phyloP scores from a whole-genome alignment of 2,888 invertebrate species.

The Zaprionus lineosus region DNA sequence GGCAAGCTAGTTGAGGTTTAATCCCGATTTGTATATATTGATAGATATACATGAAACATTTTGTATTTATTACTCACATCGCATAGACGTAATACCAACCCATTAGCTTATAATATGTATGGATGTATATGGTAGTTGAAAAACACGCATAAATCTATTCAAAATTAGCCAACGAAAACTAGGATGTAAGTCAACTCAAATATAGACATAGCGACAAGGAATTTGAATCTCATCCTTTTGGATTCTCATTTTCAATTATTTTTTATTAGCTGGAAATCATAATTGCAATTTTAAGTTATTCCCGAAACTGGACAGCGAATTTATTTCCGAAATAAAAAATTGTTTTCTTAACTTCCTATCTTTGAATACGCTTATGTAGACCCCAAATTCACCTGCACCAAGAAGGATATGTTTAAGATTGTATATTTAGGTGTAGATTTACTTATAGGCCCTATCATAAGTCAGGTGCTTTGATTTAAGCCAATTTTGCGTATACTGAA shows the following conservation, averaged over 20 bases:
- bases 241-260: no score
- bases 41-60: slow-evolving; percentile 28
- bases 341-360: slow-evolving; percentile 3
- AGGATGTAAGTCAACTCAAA: slow-evolving; percentile 43
- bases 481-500: slow-evolving; percentile 65
- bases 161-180: slow-evolving; percentile 73
- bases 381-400: slow-evolving; percentile 26
- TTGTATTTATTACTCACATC: slow-evolving; percentile 64
- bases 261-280: no score
- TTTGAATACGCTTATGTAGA: slow-evolving; percentile 26
- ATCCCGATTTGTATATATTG: slow-evolving; percentile 49
- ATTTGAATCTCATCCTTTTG: no score
- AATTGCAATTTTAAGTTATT: no score
- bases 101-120: slow-evolving; percentile 29
- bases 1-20: slow-evolving; percentile 29
- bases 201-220: slow-evolving; percentile 38
- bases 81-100: slow-evolving; percentile 27
- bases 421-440: slow-evolving; percentile 43
- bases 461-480: slow-evolving; percentile 75
- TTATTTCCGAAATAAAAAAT: neutral
- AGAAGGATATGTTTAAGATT: slow-evolving; percentile 26
- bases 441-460: slow-evolving; percentile 49
- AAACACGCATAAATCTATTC: slow-evolving; percentile 77
- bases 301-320: no score
- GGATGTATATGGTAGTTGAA: slow-evolving; percentile 63